Evolutionary conservation across 2,888 invertebrate species (phyloP).

Genomic region (Andrena flavipes): DNA sequence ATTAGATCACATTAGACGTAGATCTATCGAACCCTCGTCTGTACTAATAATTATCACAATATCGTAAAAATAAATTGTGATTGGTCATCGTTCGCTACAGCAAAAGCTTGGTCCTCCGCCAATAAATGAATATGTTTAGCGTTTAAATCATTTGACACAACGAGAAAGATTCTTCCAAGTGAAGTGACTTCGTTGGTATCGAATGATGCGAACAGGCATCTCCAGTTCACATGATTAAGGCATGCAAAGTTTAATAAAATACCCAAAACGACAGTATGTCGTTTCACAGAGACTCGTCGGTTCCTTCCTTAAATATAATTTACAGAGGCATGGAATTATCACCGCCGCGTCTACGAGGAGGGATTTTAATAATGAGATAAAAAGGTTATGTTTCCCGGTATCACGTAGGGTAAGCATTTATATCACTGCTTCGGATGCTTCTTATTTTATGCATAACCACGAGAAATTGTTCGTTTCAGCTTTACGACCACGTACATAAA

Average conservation of each 20-base stretch:
- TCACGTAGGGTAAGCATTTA: constrained; percentile 69
- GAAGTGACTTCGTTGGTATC: neutral
- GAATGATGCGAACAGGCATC: neutral
- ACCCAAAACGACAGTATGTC: constrained; percentile 67
- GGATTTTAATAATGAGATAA: constrained; percentile 28
- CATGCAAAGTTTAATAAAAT: constrained; percentile 78
- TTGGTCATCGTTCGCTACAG: neutral
- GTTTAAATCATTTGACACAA: constrained; percentile 14
- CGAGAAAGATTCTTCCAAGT: neutral
- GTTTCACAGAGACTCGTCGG: constrained; percentile 61
- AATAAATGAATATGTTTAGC: neutral
- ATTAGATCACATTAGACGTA: too few relatives aligned
- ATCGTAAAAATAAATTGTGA: neutral
- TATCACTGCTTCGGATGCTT: neutral
- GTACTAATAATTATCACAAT: too few relatives aligned
- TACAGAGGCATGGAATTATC: constrained; percentile 2
- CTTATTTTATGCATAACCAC: neutral
- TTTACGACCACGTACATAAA: constrained; percentile 81
- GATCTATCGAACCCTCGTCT: too few relatives aligned
- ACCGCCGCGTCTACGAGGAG: constrained; percentile 12
- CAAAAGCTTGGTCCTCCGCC: neutral
- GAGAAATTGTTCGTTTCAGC: constrained; percentile 69
- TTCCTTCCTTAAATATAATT: constrained; percentile 29
- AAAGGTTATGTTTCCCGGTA: constrained; percentile 64
- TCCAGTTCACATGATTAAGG: constrained; percentile 27